Conservation (phyloP, 2,797 vertebrate genomes). For the Oceanodroma leucorhoa region DNA sequence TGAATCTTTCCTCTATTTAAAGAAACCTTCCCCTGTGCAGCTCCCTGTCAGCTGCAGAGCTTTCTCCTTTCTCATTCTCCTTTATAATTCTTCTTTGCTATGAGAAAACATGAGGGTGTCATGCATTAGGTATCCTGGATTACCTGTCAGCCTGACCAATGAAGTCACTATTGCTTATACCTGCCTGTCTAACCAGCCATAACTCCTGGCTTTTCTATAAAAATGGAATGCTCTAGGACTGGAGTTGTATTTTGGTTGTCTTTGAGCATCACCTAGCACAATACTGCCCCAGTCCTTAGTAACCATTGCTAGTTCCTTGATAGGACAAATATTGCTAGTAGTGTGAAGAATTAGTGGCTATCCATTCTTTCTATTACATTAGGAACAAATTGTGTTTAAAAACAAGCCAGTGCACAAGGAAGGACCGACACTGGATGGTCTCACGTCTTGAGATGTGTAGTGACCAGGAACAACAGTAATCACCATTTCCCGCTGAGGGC, state of each 20-base stretch:
- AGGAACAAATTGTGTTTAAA: neutral
- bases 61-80: neutral
- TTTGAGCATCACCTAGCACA: neutral
- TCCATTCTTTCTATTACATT: neutral
- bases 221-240: neutral
- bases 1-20: neutral
- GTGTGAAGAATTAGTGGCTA: neutral
- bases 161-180: neutral
- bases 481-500: neutral
- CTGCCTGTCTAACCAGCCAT: accelerated
- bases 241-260: neutral
- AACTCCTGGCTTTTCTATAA: neutral
- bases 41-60: neutral
- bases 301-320: neutral
- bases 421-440: neutral
- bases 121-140: neutral
- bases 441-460: neutral
- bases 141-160: neutral
- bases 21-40: neutral
- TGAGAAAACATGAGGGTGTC: neutral
- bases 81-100: neutral
- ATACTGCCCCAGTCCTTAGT: neutral
- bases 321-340: neutral
- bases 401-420: neutral
- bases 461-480: neutral